Conservation (phyloP, 2,797 vertebrate species). For the Brachyrhaphis roseni region DNA sequence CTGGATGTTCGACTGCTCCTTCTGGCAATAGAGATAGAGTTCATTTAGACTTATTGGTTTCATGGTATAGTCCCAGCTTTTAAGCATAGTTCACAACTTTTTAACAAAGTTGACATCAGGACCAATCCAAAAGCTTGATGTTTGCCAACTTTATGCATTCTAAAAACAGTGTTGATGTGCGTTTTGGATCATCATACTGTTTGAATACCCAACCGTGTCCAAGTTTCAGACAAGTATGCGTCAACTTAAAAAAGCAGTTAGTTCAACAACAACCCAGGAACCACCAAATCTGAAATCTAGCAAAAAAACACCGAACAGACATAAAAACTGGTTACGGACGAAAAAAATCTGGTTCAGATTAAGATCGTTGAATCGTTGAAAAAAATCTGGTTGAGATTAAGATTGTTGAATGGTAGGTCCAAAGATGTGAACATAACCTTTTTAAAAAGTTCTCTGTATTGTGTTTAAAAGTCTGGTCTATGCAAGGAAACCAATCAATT, state of each 20-base stretch:
- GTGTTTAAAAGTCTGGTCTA: neutral
- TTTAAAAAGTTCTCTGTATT: neutral
- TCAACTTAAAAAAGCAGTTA: neutral
- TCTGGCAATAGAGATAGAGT: neutral
- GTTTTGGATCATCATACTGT: neutral
- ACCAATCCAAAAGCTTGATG: neutral
- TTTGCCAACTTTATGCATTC: neutral
- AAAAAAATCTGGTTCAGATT: neutral
- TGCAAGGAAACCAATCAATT: neutral
- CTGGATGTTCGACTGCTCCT: neutral
- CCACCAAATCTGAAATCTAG: neutral
- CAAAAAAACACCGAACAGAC: too few relatives aligned
- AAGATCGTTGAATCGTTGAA: neutral
- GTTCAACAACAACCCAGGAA: neutral
- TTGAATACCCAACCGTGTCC: neutral
- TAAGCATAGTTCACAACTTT: neutral
- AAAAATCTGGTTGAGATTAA: neutral
- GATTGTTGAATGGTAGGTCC: neutral
- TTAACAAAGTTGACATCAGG: neutral
- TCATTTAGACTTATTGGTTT: neutral
- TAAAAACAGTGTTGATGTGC: neutral
- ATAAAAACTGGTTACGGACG: neutral
- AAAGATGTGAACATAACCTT: neutral
- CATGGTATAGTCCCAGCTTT: neutral
- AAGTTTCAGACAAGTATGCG: neutral